These are phyloP conservation scores for Oxyura jamaicensis DNA, from an alignment of 2,113 vertebrate species.

Conservation along the genomic window DNA sequence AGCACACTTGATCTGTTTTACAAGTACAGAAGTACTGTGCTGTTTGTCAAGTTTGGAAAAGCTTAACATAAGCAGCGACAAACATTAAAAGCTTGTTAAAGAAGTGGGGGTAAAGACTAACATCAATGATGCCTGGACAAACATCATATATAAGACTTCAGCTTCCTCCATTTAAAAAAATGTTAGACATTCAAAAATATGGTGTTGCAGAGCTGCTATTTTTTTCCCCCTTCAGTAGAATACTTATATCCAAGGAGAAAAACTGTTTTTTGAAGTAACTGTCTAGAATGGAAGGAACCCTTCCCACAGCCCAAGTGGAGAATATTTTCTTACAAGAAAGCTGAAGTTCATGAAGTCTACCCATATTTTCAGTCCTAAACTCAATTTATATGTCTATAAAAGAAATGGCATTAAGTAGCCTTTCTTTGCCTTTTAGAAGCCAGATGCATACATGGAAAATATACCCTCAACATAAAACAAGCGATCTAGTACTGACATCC, in stretches of 20 bases:
- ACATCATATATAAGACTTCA: background rate
- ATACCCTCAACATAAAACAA: background rate
- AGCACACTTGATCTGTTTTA: background rate
- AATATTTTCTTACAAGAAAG: background rate
- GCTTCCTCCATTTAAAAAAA: background rate
- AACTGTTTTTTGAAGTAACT: background rate
- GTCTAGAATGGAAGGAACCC: accelerated
- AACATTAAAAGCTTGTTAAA: background rate
- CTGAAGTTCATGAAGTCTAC: background rate
- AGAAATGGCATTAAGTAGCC: background rate
- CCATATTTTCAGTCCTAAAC: background rate
- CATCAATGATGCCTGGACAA: background rate
- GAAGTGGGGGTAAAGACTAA: background rate
- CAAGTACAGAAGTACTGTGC: background rate
- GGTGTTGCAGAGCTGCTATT: background rate
- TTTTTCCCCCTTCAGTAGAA: background rate
- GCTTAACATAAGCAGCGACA: background rate
- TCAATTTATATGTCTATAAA: background rate
- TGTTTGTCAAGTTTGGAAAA: background rate
- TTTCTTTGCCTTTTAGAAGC: background rate
- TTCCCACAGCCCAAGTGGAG: background rate
- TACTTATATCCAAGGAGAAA: background rate
- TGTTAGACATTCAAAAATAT: background rate
- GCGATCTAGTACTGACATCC: background rate
- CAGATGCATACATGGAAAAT: background rate